Conservation (phyloP, 2,888 invertebrate species). For the Ditylenchus weischeri region DNA sequence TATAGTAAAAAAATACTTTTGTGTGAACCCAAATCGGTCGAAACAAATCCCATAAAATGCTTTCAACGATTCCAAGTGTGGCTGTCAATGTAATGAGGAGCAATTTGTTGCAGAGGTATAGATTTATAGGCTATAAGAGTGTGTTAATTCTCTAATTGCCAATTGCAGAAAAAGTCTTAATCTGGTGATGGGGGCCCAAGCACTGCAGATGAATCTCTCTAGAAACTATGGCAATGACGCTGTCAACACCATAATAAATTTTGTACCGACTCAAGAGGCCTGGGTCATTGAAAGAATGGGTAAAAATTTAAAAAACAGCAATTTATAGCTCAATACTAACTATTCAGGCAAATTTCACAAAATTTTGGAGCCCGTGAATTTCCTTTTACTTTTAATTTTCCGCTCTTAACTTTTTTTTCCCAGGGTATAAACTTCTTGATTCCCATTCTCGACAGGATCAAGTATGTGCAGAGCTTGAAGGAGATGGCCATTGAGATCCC, state of each 20-base stretch:
- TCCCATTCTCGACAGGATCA: slow-evolving; percentile 85
- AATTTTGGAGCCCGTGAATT: slow-evolving; percentile 20
- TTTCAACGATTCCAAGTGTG: no score
- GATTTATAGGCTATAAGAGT: no score
- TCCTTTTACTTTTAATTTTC: neutral
- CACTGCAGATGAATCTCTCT: neutral
- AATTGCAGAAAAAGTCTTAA: no score
- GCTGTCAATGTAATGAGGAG: no score
- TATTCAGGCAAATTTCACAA: slow-evolving; percentile 15
- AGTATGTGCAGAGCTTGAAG: slow-evolving; percentile 95
- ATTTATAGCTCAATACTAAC: neutral
- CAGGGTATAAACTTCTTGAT: slow-evolving; percentile 83
- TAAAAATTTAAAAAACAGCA: slow-evolving; percentile 5
- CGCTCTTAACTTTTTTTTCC: slow-evolving; percentile 26
- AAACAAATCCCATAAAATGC: no score
- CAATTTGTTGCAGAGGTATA: no score
- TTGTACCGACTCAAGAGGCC: slow-evolving; percentile 98
- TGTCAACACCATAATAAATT: slow-evolving; percentile 87
- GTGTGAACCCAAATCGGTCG: no score
- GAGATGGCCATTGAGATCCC: slow-evolving; percentile 99
- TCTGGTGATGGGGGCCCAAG: no score
- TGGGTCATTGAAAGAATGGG: slow-evolving; percentile 95
- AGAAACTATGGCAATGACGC: neutral
- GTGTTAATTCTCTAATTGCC: no score
- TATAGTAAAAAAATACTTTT: no score